Conservation (phyloP, 2,888 invertebrate genomes). For the Adineta ricciae region DNA sequence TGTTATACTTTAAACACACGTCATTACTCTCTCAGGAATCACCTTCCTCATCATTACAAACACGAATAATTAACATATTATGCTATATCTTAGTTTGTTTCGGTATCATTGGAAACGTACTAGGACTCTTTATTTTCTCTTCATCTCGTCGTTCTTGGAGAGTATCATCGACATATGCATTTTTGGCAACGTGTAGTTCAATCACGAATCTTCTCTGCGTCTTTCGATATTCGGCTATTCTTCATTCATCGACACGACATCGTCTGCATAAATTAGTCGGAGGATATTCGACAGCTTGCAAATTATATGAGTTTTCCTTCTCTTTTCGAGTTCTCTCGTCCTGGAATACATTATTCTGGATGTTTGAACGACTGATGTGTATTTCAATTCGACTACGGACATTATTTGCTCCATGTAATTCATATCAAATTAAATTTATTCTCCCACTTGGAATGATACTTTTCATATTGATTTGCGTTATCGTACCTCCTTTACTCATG, state of each 20-base stretch:
- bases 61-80: background rate
- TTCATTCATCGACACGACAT: background rate
- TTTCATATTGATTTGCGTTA: background rate
- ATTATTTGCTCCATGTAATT: too few relatives aligned
- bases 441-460: background rate
- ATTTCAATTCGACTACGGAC: background rate
- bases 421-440: too few relatives aligned
- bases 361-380: background rate
- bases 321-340: background rate
- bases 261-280: background rate
- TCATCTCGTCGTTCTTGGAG: background rate
- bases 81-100: background rate
- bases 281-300: background rate
- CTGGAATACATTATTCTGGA: background rate
- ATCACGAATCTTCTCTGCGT: background rate
- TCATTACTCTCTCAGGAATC: too few relatives aligned
- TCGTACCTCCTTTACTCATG: background rate
- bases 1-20: too few relatives aligned
- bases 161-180: background rate
- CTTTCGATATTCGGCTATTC: background rate
- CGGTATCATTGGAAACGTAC: background rate
- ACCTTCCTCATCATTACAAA: too few relatives aligned
- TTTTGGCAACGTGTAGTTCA: background rate
- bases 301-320: background rate
- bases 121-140: background rate